A percentile compares a stretch with the other conserved stretches of the same genome.
Evolutionary conservation across 1,140 invertebrate species (phyloP).

Genomic region (Nomia melanderi): DNA sequence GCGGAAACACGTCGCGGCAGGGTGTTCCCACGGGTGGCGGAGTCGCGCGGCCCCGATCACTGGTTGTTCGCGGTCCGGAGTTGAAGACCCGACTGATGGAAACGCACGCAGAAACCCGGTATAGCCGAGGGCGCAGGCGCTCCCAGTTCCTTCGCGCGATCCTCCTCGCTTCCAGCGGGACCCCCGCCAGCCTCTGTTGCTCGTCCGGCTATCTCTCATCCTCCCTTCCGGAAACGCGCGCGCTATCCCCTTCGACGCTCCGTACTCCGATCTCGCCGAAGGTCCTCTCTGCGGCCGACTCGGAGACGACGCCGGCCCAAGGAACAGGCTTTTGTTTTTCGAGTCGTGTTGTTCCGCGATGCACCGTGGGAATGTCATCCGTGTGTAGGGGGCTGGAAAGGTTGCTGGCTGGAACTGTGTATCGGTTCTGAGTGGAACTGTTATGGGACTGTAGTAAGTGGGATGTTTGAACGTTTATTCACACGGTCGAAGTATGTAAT

Average conservation of each 20-base stretch:
- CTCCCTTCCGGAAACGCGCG: constrained; percentile 49
- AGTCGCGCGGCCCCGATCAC: constrained; percentile 53
- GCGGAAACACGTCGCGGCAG: constrained; percentile 17
- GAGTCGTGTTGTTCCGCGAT: too few species aligned
- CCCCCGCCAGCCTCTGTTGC: constrained; percentile 19
- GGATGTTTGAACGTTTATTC: too few species aligned
- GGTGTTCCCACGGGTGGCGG: constrained; percentile 45
- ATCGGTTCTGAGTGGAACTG: too few species aligned
- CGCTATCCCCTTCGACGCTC: constrained; percentile 51
- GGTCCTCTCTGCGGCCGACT: constrained; percentile 7
- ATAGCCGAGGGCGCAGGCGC: constrained; percentile 74
- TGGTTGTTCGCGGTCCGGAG: constrained; percentile 75
- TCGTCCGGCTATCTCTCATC: constrained; percentile 39
- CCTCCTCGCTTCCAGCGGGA: constrained; percentile 46
- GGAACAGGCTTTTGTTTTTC: too few species aligned
- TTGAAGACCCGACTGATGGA: constrained; percentile 77
- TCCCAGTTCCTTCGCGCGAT: constrained; percentile 45
- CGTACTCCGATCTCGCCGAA: constrained; percentile 37
- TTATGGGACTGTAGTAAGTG: too few species aligned
- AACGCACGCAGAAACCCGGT: constrained; percentile 71
- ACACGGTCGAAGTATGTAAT: too few species aligned
- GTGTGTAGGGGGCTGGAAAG: too few species aligned
- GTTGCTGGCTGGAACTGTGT: too few species aligned
- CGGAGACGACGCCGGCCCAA: background rate
- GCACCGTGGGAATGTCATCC: too few species aligned